Evolutionary conservation across 2,888 invertebrate species (phyloP).

Genomic region (Pachymerium ferrugineum): DNA sequence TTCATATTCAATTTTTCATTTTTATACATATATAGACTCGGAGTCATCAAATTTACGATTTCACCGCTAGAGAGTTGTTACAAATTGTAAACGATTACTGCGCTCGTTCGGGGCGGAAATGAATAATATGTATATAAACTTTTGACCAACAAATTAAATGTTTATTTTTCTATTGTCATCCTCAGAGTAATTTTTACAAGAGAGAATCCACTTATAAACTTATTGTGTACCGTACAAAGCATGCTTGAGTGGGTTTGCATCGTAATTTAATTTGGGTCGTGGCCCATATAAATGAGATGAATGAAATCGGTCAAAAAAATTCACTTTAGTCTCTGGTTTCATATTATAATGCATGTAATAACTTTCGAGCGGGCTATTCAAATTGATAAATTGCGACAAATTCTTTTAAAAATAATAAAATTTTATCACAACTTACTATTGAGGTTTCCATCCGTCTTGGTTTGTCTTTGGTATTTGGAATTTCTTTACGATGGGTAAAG

Average conservation of each 20-base stretch:
- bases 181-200: neutral
- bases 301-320: neutral
- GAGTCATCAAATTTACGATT: neutral
- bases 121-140: neutral
- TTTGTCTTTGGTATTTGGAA: neutral
- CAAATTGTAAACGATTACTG: neutral
- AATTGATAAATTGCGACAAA: too few relatives aligned
- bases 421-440: neutral
- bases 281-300: neutral
- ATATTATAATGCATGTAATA: neutral
- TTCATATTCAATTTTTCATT: neutral
- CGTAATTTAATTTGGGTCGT: neutral
- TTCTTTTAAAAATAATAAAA: neutral
- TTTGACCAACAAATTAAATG: neutral
- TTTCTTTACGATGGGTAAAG: neutral
- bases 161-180: neutral
- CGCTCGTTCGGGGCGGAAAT: neutral
- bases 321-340: neutral
- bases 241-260: neutral
- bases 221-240: neutral
- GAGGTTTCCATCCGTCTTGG: neutral
- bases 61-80: neutral
- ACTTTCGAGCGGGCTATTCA: neutral
- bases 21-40: neutral
- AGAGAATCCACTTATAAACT: neutral